These are phyloP conservation scores for Hirtodrosophila cameraria DNA, from an alignment of 2,888 invertebrate species.

Conservation along the genomic window DNA sequence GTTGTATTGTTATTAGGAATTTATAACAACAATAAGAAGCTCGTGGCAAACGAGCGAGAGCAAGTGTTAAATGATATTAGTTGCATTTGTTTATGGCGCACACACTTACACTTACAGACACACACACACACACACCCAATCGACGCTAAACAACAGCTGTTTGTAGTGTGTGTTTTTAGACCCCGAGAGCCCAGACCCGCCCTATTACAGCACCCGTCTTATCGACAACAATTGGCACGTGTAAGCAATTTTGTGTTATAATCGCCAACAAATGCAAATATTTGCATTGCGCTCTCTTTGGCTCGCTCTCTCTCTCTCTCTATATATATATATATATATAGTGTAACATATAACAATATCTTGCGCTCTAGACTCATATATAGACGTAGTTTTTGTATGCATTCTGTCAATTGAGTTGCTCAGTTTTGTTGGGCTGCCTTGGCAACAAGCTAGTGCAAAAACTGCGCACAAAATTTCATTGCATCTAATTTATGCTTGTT, in stretches of 20 bases:
- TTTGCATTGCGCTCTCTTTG: constrained; percentile 29
- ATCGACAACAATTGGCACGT: constrained; percentile 62
- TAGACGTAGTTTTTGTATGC: constrained; percentile 7
- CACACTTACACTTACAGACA: constrained; percentile 18
- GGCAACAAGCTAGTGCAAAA: constrained; percentile 59
- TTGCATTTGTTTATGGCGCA: constrained; percentile 54
- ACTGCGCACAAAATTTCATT: constrained; percentile 51
- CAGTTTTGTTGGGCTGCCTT: constrained; percentile 24
- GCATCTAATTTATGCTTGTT: constrained; percentile 48
- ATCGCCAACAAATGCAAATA: constrained; percentile 62
- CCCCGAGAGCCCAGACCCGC: constrained; percentile 3
- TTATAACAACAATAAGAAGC: background rate
- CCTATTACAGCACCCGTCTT: constrained; percentile 12
- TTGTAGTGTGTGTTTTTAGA: constrained; percentile 8
- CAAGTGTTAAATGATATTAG: constrained; percentile 43
- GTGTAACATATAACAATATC: background rate
- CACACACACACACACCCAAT: background rate
- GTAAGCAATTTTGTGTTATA: constrained; percentile 74
- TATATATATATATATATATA: background rate
- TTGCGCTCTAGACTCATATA: no score
- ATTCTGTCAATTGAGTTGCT: constrained; percentile 16
- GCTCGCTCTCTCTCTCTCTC: background rate
- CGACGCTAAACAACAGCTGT: constrained; percentile 35
- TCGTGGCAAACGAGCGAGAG: no score
- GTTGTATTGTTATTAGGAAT: no score